These are phyloP conservation scores for Crioceris asparagi DNA, from an alignment of 2,888 invertebrate species.

Conservation along the genomic window DNA sequence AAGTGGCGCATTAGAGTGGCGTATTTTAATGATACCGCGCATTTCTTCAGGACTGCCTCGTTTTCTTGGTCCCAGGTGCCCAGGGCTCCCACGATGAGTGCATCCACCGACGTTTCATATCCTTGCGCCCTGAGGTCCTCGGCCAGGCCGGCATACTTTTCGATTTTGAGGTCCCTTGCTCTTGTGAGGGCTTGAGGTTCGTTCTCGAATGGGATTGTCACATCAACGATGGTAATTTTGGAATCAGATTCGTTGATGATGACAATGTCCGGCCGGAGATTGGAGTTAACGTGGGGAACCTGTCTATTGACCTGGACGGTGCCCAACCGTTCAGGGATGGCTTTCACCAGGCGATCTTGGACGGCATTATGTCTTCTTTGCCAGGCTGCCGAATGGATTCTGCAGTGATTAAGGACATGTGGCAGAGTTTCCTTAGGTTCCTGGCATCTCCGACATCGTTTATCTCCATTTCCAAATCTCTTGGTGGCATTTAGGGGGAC, in stretches of 20 bases:
- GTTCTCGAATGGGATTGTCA: slow-evolving; percentile 1
- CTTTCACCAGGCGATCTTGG: background rate
- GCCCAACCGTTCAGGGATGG: background rate
- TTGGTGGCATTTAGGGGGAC: no score
- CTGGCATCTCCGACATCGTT: slow-evolving; percentile 3
- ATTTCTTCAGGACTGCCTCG: background rate
- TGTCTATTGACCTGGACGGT: no score
- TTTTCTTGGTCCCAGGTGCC: slow-evolving; percentile 2
- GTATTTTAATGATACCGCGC: background rate
- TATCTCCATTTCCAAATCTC: slow-evolving; percentile 1
- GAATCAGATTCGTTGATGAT: background rate
- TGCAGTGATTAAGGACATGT: no score
- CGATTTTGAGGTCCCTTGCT: slow-evolving; percentile 1
- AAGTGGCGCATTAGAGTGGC: slow-evolving; percentile 1
- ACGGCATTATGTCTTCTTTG: no score
- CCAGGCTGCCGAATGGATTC: no score
- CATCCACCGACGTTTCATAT: background rate
- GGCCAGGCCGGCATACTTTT: no score
- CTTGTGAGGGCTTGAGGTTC: slow-evolving; percentile 1
- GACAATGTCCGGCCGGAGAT: no score
- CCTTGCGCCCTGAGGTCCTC: slow-evolving; percentile 1
- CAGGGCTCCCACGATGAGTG: no score
- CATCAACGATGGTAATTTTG: slow-evolving; percentile 2
- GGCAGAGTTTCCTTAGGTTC: no score
- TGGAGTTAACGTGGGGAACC: slow-evolving; percentile 2